Percentiles rank a stretch among this genome's conserved stretches.
Conservation (phyloP, 35 echinoderm and acorn worm genomes). For the Holothuria glaberrima region DNA sequence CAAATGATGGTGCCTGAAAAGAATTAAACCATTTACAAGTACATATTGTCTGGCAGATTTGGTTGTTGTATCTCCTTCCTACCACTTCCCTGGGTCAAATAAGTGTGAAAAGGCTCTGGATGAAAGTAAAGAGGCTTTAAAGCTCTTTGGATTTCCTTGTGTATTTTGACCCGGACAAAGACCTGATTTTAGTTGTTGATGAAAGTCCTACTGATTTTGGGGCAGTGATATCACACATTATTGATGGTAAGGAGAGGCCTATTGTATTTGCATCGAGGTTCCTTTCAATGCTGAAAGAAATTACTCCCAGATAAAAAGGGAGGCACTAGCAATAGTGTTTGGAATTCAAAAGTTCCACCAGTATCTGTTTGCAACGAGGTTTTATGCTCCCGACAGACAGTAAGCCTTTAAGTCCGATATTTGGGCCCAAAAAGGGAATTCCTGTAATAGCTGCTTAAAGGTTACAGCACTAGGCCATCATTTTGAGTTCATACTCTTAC, state of each 20-base stretch:
- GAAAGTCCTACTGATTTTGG: background rate
- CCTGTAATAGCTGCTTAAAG: conserved; percentile 44
- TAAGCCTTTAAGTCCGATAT: conserved; percentile 44
- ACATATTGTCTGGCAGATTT: too few species aligned
- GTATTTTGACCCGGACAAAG: background rate
- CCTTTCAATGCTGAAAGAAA: conserved; percentile 19
- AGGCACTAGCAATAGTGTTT: conserved; percentile 52
- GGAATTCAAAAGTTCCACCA: too few species aligned
- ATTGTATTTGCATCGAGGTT: conserved; percentile 44
- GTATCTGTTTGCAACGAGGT: conserved; percentile 44
- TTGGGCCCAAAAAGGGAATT: conserved; percentile 43
- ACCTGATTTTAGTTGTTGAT: too few species aligned
- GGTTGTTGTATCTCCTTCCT: too few species aligned
- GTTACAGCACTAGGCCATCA: conserved; percentile 61
- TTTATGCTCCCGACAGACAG: conserved; percentile 56
- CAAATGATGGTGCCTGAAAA: too few species aligned
- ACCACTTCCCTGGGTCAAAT: too few species aligned
- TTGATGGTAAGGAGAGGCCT: conserved; percentile 23
- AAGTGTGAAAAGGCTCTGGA: conserved; percentile 57
- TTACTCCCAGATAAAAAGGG: conserved; percentile 35
- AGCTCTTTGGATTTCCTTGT: conserved; percentile 19
- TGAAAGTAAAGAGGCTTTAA: conserved; percentile 39
- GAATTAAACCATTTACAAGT: too few species aligned
- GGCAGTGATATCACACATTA: conserved; percentile 26
- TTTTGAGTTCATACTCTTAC: conserved; percentile 48